These are phyloP conservation scores for Cyphomyrus plagiostoma DNA, from an alignment of 2,113 vertebrate genomes.

Conservation along the genomic window DNA sequence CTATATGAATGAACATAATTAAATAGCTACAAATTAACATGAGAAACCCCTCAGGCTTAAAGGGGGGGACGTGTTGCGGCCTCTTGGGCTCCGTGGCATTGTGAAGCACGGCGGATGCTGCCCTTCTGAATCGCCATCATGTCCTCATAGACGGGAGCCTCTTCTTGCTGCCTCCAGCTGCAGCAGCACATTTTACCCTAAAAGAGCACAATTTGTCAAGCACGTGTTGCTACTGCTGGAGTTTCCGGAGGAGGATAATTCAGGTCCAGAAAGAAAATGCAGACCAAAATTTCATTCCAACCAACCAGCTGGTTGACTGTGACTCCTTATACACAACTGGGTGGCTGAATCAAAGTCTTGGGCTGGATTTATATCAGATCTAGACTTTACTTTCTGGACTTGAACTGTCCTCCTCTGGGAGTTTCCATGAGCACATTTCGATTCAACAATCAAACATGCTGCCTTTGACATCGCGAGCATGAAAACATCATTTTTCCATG, in stretches of 20 bases:
- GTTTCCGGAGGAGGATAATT: not conserved
- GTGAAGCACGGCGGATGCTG: conserved; percentile 8
- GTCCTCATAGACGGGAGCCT: conserved; percentile 50
- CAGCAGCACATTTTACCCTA: conserved; percentile 30
- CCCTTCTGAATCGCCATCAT: conserved; percentile 35
- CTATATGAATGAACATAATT: no score
- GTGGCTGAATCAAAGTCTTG: not conserved
- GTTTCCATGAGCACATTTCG: not conserved
- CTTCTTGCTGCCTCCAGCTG: not conserved
- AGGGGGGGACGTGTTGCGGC: not conserved
- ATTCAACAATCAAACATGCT: not conserved
- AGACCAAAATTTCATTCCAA: not conserved
- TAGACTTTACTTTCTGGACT: not conserved
- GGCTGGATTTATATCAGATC: not conserved
- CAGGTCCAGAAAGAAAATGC: not conserved
- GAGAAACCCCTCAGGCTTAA: not conserved
- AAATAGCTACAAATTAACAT: no score
- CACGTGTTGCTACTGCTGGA: not conserved
- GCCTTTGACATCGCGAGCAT: not conserved
- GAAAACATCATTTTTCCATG: not conserved
- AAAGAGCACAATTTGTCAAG: not conserved
- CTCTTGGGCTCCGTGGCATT: not conserved
- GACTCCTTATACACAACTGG: not conserved
- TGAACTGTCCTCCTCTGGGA: not conserved
- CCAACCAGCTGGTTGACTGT: not conserved